A percentile compares a stretch with the other conserved stretches of the same genome.
Conservation (phyloP, 2,888 invertebrate species). For the Augochlorella aurata region DNA sequence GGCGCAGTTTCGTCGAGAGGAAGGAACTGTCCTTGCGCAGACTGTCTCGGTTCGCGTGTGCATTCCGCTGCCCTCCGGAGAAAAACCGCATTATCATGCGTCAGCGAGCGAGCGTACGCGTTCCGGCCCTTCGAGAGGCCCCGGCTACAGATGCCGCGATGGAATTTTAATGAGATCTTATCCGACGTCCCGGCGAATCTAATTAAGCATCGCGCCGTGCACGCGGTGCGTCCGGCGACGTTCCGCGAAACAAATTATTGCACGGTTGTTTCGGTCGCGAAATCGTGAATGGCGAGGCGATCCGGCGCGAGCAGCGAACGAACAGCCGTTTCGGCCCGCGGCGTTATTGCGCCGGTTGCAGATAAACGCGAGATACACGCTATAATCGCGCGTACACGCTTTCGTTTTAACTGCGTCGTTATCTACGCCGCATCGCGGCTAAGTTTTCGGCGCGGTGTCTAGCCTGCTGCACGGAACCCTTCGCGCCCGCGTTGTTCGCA, state of each 20-base stretch:
- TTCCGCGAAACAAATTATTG: slow-evolving; percentile 15
- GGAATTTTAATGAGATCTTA: slow-evolving; percentile 59
- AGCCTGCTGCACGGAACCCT: no score
- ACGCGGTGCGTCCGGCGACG: neutral
- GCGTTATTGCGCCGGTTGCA: neutral
- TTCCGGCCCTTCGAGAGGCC: slow-evolving; percentile 20
- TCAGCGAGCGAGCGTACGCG: slow-evolving; percentile 24
- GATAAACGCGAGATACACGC: neutral
- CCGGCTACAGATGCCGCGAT: slow-evolving; percentile 44
- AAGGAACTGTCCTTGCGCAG: slow-evolving; percentile 38
- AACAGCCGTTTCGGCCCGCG: neutral
- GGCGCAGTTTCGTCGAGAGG: neutral
- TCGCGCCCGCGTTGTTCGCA: no score
- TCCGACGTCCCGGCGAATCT: slow-evolving; percentile 45
- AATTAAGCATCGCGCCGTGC: slow-evolving; percentile 37
- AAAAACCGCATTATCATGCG: slow-evolving; percentile 51
- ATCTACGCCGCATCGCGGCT: no score
- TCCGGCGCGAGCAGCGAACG: neutral
- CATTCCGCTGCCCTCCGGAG: slow-evolving; percentile 39
- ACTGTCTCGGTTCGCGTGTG: slow-evolving; percentile 23
- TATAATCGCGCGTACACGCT: no score
- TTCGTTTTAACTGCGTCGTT: no score
- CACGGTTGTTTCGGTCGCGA: slow-evolving; percentile 5
- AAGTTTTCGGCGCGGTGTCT: no score
- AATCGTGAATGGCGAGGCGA: neutral